phyloP scores from a whole-genome alignment of 1,140 invertebrate genomes.

The Holotrichia oblita region DNA sequence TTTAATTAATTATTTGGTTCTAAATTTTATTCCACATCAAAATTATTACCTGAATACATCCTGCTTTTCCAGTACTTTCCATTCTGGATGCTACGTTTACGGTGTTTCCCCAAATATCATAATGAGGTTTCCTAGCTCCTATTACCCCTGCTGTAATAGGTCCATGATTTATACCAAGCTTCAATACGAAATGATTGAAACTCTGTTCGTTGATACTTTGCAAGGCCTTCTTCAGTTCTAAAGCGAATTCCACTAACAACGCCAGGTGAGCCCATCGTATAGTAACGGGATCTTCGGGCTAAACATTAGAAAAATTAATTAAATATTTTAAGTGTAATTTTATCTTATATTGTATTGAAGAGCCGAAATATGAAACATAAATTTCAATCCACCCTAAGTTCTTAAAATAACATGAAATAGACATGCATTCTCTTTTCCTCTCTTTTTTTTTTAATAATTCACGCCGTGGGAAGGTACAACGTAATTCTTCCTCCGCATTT shows the following conservation, averaged over 20 bases:
- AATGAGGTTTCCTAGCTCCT: conserved; percentile 93
- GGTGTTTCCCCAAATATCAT: conserved; percentile 96
- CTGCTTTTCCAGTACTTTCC: conserved; percentile 96
- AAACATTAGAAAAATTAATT: conserved; percentile 51
- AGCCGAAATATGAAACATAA: no score
- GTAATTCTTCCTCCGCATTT: neutral
- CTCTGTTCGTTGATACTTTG: conserved; percentile 94
- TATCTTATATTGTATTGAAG: no score
- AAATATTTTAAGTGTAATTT: no score
- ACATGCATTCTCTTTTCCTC: neutral
- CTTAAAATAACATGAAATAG: conserved; percentile 37
- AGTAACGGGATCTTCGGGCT: conserved; percentile 74
- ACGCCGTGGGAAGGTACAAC: neutral
- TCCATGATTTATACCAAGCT: conserved; percentile 96
- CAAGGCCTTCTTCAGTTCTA: conserved; percentile 88
- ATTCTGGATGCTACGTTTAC: conserved; percentile 96
- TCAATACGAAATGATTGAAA: conserved; percentile 94
- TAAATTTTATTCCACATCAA: neutral
- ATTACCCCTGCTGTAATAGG: conserved; percentile 95
- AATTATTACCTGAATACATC: conserved; percentile 85
- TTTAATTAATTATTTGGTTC: no score
- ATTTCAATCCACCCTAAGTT: no score
- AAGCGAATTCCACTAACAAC: conserved; percentile 87
- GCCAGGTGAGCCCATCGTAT: conserved; percentile 86
- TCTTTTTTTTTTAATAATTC: neutral